Conservation (phyloP, 1,140 invertebrate species). For the Caerostris darwini region DNA sequence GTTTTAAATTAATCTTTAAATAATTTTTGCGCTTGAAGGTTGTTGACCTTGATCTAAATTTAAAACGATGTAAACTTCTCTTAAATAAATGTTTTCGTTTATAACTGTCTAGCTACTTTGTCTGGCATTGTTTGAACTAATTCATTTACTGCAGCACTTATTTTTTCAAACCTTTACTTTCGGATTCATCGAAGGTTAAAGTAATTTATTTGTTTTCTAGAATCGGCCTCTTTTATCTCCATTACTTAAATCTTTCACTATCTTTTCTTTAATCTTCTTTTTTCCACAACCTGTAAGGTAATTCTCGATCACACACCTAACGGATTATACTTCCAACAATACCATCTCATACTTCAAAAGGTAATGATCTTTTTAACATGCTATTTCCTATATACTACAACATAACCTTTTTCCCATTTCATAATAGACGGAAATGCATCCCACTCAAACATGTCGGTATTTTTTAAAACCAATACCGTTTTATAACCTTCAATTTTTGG, state of each 20-base stretch:
- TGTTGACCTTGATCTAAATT: not conserved
- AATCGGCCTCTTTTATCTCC: not conserved
- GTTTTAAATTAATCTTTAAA: no score
- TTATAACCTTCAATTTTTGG: not conserved
- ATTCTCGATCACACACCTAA: not conserved
- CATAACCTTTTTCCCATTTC: not conserved
- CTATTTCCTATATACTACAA: not conserved
- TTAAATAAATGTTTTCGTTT: not conserved
- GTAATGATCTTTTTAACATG: not conserved
- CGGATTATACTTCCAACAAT: not conserved
- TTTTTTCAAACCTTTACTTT: not conserved
- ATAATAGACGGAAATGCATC: not conserved
- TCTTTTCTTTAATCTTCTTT: not conserved
- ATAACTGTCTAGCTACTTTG: not conserved
- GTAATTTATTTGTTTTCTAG: not conserved
- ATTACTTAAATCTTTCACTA: not conserved
- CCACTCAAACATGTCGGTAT: not conserved
- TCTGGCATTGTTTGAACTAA: not conserved
- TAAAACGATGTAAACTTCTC: not conserved
- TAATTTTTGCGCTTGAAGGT: no score
- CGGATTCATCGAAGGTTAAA: not conserved
- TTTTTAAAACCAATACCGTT: not conserved
- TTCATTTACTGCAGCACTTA: not conserved
- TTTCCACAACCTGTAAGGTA: not conserved
- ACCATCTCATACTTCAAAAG: not conserved